Evolutionary conservation across 1,140 invertebrate species (phyloP), one percentile per base, ranked within the genome.

Genomic region (Cydia strobilella): DNA sequence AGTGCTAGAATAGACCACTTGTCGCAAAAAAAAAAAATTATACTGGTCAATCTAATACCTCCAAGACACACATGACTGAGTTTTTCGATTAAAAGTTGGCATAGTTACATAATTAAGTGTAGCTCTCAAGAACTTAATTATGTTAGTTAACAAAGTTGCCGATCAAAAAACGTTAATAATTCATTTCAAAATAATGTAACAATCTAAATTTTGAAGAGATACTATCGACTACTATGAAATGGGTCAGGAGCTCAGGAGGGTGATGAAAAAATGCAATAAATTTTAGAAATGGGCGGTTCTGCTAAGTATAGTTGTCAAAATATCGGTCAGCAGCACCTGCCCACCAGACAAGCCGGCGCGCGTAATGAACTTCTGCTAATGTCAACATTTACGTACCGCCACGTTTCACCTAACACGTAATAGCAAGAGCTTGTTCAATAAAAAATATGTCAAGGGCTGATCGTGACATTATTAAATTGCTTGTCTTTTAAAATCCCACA

Each of bases 281-380:
- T 85, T 87, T 80, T 86, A 79, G 82, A 90, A 86, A 84, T 80
- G 84, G 85, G 86, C 81, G 90, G 84, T 86, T 90, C 85, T 89
- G 86, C 88, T 91, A 90, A 91, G 81, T 91, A 86, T 86, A 83
- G 82, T 87, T 90, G 89, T 92, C 89, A 90, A 92, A 91, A 92
- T 88, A 91, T 87, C 83, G 82, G 82, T 81, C 77, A 83, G 18
- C n/a, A 13, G 80, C 90, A 92, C 90, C 90, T 92, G 90, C 84
- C 82, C 80, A 72, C 74, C 71, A 91, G 89, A 90, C 89, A 81
- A 78, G 77, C 76, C 75, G 88, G 85, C 86, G 86, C 63, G 23
- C 84, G 82, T 84, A 89, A 88, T 84, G 84, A 83, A 82, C 85
- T 88, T 85, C 48, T 25, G 59, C 73, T 62, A 62, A 62, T 35